Percentiles rank a stretch among this genome's conserved stretches.
phyloP scores from a whole-genome alignment of 2,113 vertebrate genomes.

The Clarias macrocephalus region DNA sequence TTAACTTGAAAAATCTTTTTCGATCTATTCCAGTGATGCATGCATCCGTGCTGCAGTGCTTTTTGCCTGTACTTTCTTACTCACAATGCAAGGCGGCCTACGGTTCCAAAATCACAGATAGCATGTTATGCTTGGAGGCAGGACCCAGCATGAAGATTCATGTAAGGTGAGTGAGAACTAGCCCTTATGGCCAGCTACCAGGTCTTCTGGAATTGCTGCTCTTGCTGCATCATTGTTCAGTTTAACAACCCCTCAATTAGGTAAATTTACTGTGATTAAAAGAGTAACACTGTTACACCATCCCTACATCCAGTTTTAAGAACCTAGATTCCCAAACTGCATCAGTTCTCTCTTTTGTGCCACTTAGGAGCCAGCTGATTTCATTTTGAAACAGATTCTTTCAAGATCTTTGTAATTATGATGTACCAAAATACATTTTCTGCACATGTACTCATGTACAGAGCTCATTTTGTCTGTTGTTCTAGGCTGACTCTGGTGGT shows the following conservation, averaged over 20 bases:
- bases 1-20: constrained; percentile 10
- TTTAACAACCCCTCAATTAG: no score
- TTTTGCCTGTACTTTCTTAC: constrained; percentile 52
- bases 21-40: constrained; percentile 47
- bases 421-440: no score
- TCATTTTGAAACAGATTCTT: background rate
- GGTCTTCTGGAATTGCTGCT: no score
- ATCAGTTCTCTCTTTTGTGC: background rate
- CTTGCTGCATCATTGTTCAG: background rate
- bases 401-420: background rate
- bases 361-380: background rate
- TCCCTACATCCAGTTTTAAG: background rate
- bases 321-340: no score
- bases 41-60: constrained; percentile 53
- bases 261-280: no score
- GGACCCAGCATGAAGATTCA: constrained; percentile 49
- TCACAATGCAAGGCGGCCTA: constrained; percentile 36
- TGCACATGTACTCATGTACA: no score
- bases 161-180: constrained; percentile 51
- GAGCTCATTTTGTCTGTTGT: no score
- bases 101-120: constrained; percentile 37
- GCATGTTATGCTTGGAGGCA: constrained; percentile 60
- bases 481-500: no score
- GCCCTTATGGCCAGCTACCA: no score
- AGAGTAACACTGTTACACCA: background rate